Evolutionary conservation across 1,140 invertebrate genomes (phyloP).

Genomic region (Agrypnia vestita): DNA sequence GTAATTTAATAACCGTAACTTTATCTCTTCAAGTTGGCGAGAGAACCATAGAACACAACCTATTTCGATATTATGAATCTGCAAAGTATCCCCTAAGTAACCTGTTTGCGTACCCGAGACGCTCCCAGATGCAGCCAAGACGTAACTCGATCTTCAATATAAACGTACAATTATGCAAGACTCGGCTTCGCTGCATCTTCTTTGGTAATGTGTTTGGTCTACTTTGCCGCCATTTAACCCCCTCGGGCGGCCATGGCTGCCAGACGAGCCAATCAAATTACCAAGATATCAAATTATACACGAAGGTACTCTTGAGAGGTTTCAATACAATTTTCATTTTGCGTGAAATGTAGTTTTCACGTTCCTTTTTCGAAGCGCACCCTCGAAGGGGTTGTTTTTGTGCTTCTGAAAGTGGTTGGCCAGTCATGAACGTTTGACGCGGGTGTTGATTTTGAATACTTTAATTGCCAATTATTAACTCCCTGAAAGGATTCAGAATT

Average conservation of each 20-base stretch:
- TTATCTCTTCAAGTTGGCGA: no score
- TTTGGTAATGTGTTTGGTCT: background rate
- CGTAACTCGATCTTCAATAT: slow-evolving; percentile 3
- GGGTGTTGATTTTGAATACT: no score
- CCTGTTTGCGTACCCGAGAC: no score
- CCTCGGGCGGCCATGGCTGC: background rate
- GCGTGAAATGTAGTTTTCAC: background rate
- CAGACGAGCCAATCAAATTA: slow-evolving; percentile 44
- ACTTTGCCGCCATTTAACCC: background rate
- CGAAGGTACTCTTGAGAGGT: background rate
- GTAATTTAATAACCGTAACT: no score
- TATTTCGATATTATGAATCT: no score
- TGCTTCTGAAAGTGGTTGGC: no score
- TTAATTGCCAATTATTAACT: no score
- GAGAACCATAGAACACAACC: no score
- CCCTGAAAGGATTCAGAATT: no score
- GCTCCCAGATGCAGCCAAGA: no score
- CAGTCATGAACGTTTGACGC: no score
- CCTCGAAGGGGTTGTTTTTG: background rate
- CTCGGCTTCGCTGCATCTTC: slow-evolving; percentile 2
- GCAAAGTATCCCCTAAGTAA: no score
- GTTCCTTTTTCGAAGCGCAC: background rate
- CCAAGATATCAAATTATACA: slow-evolving; percentile 40
- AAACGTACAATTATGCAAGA: slow-evolving; percentile 26
- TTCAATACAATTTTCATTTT: slow-evolving; percentile 38